These are phyloP conservation scores for Holothuria leucospilota DNA, from an alignment of 53 echinoderm and acorn worm species.

Conservation along the genomic window DNA sequence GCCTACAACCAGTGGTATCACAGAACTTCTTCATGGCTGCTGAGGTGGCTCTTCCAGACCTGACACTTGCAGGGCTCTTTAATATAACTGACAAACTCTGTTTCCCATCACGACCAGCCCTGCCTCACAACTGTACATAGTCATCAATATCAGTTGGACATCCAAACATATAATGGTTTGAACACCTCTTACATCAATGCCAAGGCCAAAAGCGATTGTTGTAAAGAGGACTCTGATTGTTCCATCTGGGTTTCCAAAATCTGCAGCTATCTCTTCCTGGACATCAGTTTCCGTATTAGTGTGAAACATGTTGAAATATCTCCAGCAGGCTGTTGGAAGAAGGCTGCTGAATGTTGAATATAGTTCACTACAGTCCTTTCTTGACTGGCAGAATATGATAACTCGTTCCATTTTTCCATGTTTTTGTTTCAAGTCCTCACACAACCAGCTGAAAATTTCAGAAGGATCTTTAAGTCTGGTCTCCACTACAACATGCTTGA, in stretches of 20 bases:
- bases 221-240: constrained; percentile 32
- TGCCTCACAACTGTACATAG: not conserved
- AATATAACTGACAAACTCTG: constrained; percentile 37
- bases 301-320: constrained; percentile 64
- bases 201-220: constrained; percentile 23
- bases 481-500: constrained; percentile 43
- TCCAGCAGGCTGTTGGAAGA: not conserved
- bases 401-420: constrained; percentile 5
- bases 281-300: constrained; percentile 56
- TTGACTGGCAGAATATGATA: too few species aligned
- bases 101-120: constrained; percentile 39
- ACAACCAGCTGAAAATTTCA: constrained; percentile 1
- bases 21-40: constrained; percentile 36
- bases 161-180: not conserved
- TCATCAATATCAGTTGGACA: constrained; percentile 47
- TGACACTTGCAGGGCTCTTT: constrained; percentile 44
- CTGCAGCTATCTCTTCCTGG: constrained; percentile 37
- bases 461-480: constrained; percentile 37
- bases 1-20: constrained; percentile 12
- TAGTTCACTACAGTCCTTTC: constrained; percentile 33
- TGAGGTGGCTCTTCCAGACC: constrained; percentile 12
- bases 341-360: constrained; percentile 13
- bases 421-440: constrained; percentile 11
- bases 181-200: constrained; percentile 12
- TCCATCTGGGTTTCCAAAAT: constrained; percentile 33